Evolutionary conservation across 30 jellyfish, hydroid and myxozoan genomes (phyloP).

Genomic region (Aurelia coerulea): DNA sequence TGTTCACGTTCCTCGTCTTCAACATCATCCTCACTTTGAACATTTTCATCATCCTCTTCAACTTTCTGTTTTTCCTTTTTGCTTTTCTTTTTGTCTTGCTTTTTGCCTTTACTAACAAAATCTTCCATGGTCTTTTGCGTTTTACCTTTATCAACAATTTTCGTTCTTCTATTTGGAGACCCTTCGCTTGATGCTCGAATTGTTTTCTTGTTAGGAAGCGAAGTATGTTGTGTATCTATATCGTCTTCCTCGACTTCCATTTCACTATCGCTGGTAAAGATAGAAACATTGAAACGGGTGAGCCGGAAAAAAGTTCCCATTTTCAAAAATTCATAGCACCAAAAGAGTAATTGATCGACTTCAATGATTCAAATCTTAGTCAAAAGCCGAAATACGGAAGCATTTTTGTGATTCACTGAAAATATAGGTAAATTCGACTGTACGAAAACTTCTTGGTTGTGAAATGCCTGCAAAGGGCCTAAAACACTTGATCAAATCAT

Average conservation of each 20-base stretch:
- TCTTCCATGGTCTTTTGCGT: neutral
- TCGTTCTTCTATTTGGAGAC: neutral
- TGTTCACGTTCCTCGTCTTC: neutral
- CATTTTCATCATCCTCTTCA: neutral
- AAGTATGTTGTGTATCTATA: neutral
- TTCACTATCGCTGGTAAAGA: neutral
- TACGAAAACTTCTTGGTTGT: too few relatives aligned
- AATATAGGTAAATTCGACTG: too few relatives aligned
- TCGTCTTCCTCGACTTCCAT: conserved; percentile 14
- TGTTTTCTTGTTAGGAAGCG: neutral
- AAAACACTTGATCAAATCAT: too few relatives aligned
- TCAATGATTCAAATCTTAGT: too few relatives aligned
- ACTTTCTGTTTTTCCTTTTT: neutral
- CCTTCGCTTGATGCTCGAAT: too few relatives aligned
- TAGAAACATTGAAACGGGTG: neutral
- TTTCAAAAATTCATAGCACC: too few relatives aligned
- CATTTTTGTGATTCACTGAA: too few relatives aligned
- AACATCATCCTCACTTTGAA: neutral
- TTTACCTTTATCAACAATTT: neutral
- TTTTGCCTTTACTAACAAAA: neutral
- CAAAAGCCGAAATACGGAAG: neutral
- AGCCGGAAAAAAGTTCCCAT: neutral
- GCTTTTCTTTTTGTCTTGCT: neutral
- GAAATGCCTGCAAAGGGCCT: too few relatives aligned
- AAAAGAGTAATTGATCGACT: too few relatives aligned